phyloP scores from a whole-genome alignment of 2,113 vertebrate genomes.

The Callipepla squamata region DNA sequence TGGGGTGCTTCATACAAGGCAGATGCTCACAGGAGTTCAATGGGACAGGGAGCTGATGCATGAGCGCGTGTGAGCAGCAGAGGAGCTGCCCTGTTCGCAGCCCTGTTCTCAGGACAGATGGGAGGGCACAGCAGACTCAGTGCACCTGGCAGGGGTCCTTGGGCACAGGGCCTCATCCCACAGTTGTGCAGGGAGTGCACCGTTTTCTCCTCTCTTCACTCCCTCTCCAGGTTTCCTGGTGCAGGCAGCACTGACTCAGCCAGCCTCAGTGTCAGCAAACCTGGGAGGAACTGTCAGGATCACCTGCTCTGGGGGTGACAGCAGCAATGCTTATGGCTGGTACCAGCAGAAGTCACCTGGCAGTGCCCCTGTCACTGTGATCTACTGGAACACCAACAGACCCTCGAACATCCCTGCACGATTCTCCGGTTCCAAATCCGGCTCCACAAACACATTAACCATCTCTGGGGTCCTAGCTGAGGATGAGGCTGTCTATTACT shows the following conservation, averaged over 20 bases:
- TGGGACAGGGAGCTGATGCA: too few relatives aligned
- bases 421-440: fast-evolving
- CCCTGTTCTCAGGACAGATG: too few relatives aligned
- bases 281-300: fast-evolving
- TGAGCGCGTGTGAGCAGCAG: too few relatives aligned
- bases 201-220: too few relatives aligned
- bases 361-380: neutral
- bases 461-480: neutral
- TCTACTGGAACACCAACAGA: fast-evolving
- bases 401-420: neutral
- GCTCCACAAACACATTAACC: fast-evolving
- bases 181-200: too few relatives aligned
- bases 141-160: too few relatives aligned
- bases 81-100: too few relatives aligned
- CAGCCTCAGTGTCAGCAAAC: fast-evolving
- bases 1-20: too few relatives aligned
- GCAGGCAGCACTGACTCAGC: neutral
- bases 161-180: too few relatives aligned
- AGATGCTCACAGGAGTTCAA: too few relatives aligned
- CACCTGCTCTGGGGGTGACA: neutral
- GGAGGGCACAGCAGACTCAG: too few relatives aligned
- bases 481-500: neutral
- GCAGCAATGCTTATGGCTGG: neutral
- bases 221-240: too few relatives aligned
- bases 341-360: neutral